Evolutionary conservation across 2,113 vertebrate genomes (phyloP), one percentile per base, ranked within the genome.

Genomic region (Epinephelus cyanopodus): DNA sequence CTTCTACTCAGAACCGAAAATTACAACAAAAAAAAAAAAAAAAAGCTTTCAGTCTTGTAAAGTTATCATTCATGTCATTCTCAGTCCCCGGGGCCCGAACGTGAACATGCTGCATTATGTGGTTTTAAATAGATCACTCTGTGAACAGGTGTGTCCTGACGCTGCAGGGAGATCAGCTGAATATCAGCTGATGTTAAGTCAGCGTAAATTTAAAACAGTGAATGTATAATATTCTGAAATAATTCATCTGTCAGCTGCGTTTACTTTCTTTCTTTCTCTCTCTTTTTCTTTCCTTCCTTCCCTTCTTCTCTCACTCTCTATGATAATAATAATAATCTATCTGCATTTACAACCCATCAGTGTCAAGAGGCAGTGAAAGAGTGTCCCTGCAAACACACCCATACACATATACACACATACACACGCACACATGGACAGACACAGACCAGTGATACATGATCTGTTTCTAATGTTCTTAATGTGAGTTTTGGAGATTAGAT

Each of bases 401-500:
- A 74, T 56, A 47, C 13, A 58, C 15, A 79, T 61, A 79, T 62
- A 57, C 77, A 63, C 71, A 53, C 60, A 54, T 68, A 50, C 58
- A 66, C 53, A 70, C 39, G 54, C 42, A 45, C 57, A 57, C 71
- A 60, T 50, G 47, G 63, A 64, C 74, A 76, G 27, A 79, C 60
- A 81, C 60, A 67, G 37, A 39, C 57, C 62, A 75, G 69, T 84
- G 85, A 90, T 74, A 92, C 90, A 88, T 69, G 73, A 89, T 86
- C 91, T 79, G 71, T 81, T 81, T 84, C 79, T 90, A 85, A 89
- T 90, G 83, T 87, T 87, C 80, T 85, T 88, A 91, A 91, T 90
- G 86, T 86, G 84, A 89, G 58, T 90, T 90, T 91, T 91, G 74
- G 82, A 91, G 76, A 92, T 90, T 87, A 82, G 86, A 87, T 87